These are phyloP conservation scores for Ectemnius lituratus DNA, from an alignment of 2,888 invertebrate genomes.

Conservation along the genomic window DNA sequence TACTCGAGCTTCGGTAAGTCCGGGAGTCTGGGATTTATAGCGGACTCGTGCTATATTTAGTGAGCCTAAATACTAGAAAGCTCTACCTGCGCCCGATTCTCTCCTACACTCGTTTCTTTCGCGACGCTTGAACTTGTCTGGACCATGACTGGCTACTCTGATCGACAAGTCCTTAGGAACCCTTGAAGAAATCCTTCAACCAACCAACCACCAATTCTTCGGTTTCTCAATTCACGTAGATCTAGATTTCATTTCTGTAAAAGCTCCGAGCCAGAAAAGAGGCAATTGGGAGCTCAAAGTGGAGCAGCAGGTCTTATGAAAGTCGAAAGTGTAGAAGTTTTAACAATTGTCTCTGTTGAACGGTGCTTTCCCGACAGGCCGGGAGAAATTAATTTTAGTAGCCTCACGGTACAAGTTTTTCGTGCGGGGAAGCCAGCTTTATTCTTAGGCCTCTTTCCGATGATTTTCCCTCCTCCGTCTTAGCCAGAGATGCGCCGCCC, in stretches of 20 bases:
- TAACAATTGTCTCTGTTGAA: slow-evolving; percentile 4
- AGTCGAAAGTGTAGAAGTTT: slow-evolving; percentile 9
- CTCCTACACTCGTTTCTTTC: slow-evolving; percentile 29
- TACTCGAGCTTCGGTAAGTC: slow-evolving; percentile 44
- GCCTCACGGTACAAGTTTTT: not conserved
- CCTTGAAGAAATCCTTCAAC: too few species aligned
- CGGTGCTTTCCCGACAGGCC: not conserved
- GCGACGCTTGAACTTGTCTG: slow-evolving; percentile 34
- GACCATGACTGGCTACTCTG: not conserved
- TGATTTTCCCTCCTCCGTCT: not conserved
- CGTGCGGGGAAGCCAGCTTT: not conserved
- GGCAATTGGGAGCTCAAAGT: too few species aligned
- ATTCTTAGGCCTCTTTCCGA: slow-evolving; percentile 6
- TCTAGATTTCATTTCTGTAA: too few species aligned
- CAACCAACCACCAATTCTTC: too few species aligned
- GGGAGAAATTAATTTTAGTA: slow-evolving; percentile 12
- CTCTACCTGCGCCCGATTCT: slow-evolving; percentile 49
- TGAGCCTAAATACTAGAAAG: slow-evolving; percentile 70
- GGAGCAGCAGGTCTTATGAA: not conserved
- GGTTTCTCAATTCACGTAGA: too few species aligned
- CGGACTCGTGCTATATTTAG: slow-evolving; percentile 75
- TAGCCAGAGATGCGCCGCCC: not conserved
- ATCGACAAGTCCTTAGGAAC: too few species aligned
- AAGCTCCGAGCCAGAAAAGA: too few species aligned
- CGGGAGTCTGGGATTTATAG: slow-evolving; percentile 69